phyloP scores from a whole-genome alignment of 2,113 vertebrate species.

The Paracanthobrama guichenoti region DNA sequence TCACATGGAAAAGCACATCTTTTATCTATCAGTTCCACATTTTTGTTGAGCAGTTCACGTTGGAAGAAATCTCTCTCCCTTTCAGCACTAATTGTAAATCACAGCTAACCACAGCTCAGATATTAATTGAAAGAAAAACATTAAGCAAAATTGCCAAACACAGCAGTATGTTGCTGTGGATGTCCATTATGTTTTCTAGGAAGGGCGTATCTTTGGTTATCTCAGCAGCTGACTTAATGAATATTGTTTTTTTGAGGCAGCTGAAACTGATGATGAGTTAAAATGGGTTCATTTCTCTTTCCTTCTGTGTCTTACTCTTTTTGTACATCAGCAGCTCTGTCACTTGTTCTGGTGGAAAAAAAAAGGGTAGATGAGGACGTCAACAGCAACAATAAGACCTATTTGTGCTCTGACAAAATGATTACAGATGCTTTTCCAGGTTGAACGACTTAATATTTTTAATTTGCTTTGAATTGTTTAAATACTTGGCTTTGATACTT shows the following conservation, averaged over 20 bases:
- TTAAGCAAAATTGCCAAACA: background rate
- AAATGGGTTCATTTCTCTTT: background rate
- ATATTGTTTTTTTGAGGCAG: constrained; percentile 2
- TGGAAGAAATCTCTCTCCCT: background rate
- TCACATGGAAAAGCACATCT: background rate
- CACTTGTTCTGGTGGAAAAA: background rate
- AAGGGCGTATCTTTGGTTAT: background rate
- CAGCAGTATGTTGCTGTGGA: constrained; percentile 7
- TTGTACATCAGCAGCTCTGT: background rate
- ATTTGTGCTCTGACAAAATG: background rate
- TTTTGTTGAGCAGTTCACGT: background rate
- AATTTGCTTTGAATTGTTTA: background rate
- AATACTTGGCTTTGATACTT: background rate
- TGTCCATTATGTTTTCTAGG: constrained; percentile 27
- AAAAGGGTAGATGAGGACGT: background rate
- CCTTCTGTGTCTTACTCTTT: background rate
- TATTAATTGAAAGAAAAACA: background rate
- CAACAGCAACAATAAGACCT: background rate
- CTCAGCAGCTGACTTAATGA: constrained; percentile 18
- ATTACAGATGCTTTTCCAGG: background rate
- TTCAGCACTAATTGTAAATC: background rate
- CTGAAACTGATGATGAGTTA: background rate
- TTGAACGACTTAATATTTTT: constrained; percentile 5
- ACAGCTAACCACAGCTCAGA: background rate
- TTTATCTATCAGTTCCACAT: background rate